A percentile compares a stretch with the other conserved stretches of the same genome.
phyloP scores from a whole-genome alignment of 2,888 invertebrate species.

The Endomychus coccineus region DNA sequence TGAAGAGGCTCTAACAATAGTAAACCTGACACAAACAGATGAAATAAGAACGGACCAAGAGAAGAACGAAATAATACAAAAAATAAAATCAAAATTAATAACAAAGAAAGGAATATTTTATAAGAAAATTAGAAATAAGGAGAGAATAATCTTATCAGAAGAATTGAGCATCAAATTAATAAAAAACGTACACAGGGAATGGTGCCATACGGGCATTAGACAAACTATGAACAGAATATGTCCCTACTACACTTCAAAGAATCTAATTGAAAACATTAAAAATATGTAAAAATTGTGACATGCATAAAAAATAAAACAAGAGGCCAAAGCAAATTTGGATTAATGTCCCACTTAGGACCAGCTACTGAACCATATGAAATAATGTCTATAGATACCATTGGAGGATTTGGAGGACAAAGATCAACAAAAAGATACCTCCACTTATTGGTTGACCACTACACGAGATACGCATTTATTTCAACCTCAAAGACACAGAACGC shows the following conservation, averaged over 20 bases:
- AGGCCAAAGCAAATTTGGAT: not conserved
- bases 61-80: slow-evolving; percentile 2
- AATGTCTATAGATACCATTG: slow-evolving; percentile 28
- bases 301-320: slow-evolving; percentile 1
- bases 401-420: slow-evolving; percentile 25
- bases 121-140: too few relatives aligned
- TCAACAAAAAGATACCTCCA: slow-evolving; percentile 31
- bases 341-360: slow-evolving; percentile 16
- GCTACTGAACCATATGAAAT: slow-evolving; percentile 27
- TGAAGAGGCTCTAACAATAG: slow-evolving; percentile 5
- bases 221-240: not conserved
- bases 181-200: not conserved
- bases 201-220: slow-evolving; percentile 4
- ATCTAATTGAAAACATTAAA: too few relatives aligned
- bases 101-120: too few relatives aligned
- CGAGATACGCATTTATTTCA: slow-evolving; percentile 25
- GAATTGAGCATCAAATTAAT: not conserved
- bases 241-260: slow-evolving; percentile 1
- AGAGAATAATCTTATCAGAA: too few relatives aligned
- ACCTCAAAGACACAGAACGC: slow-evolving; percentile 26
- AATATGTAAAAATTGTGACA: slow-evolving; percentile 6
- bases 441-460: slow-evolving; percentile 26
- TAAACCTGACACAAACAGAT: slow-evolving; percentile 6
- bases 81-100: too few relatives aligned
- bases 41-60: slow-evolving; percentile 7